A percentile compares a stretch with the other conserved stretches of the same genome.
phyloP scores from a whole-genome alignment of 2,797 vertebrate species.

The Acridotheres tristis region DNA sequence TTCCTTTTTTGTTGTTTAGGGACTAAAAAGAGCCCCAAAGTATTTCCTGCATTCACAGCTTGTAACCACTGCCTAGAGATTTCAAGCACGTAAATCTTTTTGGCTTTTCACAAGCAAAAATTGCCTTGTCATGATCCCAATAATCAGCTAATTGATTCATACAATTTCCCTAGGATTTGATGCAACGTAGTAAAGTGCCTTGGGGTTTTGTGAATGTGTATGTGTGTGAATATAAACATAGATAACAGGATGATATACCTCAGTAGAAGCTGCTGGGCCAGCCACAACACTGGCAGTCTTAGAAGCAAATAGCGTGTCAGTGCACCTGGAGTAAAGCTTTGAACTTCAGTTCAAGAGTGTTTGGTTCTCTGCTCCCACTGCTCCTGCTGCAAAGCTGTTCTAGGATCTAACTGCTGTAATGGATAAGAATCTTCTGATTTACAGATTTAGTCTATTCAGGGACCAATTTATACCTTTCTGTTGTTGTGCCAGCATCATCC shows the following conservation, averaged over 20 bases:
- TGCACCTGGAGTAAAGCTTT: neutral
- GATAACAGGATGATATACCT: neutral
- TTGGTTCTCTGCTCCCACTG: neutral
- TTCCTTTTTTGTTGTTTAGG: neutral
- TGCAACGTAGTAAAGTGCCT: neutral
- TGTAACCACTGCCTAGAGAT: neutral
- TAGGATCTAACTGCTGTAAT: neutral
- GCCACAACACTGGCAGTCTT: neutral
- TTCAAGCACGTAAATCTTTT: conserved; percentile 5
- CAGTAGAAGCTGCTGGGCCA: neutral
- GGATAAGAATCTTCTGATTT: conserved; percentile 29
- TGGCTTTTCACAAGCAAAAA: neutral
- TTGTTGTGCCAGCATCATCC: conserved; percentile 11
- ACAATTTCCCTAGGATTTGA: neutral
- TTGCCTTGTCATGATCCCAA: neutral
- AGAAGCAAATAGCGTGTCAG: neutral
- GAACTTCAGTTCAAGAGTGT: neutral
- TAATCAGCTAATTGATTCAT: neutral
- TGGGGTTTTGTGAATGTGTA: neutral
- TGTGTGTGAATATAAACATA: neutral
- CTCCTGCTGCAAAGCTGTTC: conserved; percentile 8
- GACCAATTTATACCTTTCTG: conserved; percentile 37
- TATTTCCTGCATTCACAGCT: conserved; percentile 36
- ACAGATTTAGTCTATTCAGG: conserved; percentile 26
- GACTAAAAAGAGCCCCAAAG: neutral